Evolutionary conservation across 2,888 invertebrate species (phyloP).

Genomic region (Mimas tiliae): DNA sequence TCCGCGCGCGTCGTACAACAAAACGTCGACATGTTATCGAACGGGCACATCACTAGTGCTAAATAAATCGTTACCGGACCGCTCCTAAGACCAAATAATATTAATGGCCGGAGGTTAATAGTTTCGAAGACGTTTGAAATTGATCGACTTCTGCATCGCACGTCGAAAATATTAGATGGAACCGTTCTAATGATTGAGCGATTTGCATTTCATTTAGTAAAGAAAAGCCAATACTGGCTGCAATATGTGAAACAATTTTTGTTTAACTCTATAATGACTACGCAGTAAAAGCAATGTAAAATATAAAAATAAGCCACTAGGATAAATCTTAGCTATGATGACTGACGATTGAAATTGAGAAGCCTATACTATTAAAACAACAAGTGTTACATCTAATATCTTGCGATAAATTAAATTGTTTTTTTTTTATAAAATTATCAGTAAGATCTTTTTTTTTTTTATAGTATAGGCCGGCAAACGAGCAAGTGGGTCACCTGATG

Average conservation of each 20-base stretch:
- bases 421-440: too few relatives aligned
- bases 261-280: slow-evolving; percentile 25
- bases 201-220: slow-evolving; percentile 54
- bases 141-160: slow-evolving; percentile 62
- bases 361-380: too few relatives aligned
- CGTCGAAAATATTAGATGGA: slow-evolving; percentile 49
- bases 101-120: slow-evolving; percentile 74
- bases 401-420: too few relatives aligned
- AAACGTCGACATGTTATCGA: slow-evolving; percentile 78
- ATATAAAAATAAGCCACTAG: not conserved
- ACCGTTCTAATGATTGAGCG: slow-evolving; percentile 48
- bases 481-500: too few relatives aligned
- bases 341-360: too few relatives aligned
- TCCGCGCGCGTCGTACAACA: slow-evolving; percentile 68
- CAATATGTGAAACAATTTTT: slow-evolving; percentile 36
- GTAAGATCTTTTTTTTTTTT: too few relatives aligned
- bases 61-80: slow-evolving; percentile 71
- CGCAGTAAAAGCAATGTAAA: not conserved
- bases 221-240: slow-evolving; percentile 32
- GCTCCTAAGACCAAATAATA: slow-evolving; percentile 68
- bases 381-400: too few relatives aligned
- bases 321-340: too few relatives aligned
- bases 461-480: too few relatives aligned
- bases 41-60: slow-evolving; percentile 74
- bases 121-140: slow-evolving; percentile 71